These are phyloP conservation scores for Diphyllodes magnificus DNA, from an alignment of 2,113 vertebrate species.

Conservation along the genomic window DNA sequence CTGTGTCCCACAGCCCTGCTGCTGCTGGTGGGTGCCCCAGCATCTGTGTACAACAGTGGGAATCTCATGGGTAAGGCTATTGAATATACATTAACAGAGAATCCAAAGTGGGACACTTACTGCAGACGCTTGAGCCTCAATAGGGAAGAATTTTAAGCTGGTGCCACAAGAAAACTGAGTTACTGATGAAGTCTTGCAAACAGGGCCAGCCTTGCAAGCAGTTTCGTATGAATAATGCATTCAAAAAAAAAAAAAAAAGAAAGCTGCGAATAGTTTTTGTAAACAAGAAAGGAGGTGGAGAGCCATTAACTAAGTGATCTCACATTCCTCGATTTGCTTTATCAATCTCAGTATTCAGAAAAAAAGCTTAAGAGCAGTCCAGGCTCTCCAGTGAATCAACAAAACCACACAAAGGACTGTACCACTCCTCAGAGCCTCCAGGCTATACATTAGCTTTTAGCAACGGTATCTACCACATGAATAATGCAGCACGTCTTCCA, in stretches of 20 bases:
- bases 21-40: background rate
- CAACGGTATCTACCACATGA: constrained; percentile 37
- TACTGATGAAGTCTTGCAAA: background rate
- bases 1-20: background rate
- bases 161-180: background rate
- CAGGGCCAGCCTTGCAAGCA: background rate
- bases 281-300: background rate
- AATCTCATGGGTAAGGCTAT: background rate
- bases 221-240: background rate
- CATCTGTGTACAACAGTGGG: accelerated
- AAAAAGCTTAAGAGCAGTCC: background rate
- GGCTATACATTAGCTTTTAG: constrained; percentile 57
- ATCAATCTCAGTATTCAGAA: constrained; percentile 2
- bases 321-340: background rate
- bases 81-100: background rate
- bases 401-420: constrained; percentile 18
- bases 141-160: background rate
- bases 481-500: constrained; percentile 45
- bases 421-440: constrained; percentile 7
- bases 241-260: background rate
- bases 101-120: background rate
- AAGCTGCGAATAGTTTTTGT: background rate
- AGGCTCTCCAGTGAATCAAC: background rate
- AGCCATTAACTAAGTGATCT: background rate
- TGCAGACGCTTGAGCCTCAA: background rate